phyloP scores from a whole-genome alignment of 1,140 invertebrate species.

The Homarus americanus region DNA sequence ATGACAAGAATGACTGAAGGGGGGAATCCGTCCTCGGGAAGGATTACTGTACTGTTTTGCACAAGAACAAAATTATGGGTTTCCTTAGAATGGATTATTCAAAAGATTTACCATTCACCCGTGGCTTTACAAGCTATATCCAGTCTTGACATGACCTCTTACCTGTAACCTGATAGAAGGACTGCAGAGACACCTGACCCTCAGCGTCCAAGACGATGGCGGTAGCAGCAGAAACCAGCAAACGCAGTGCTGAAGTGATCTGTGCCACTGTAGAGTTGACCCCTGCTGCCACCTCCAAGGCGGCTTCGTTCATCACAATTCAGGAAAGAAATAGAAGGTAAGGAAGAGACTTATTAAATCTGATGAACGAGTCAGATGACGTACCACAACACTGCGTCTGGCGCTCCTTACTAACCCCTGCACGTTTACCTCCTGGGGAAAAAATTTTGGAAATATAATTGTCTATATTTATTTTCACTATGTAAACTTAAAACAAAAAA shows the following conservation, averaged over 20 bases:
- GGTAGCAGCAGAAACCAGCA: conserved; percentile 12
- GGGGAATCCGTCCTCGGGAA: too few relatives aligned
- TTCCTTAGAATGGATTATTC: too few relatives aligned
- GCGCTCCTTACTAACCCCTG: too few relatives aligned
- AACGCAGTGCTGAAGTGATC: conserved; percentile 7
- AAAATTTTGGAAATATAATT: too few relatives aligned
- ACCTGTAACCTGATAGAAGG: conserved; percentile 31
- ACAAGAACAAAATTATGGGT: too few relatives aligned
- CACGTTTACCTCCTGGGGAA: too few relatives aligned
- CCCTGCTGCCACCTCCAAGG: conserved; percentile 19
- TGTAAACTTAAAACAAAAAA: too few relatives aligned
- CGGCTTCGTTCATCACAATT: conserved; percentile 50
- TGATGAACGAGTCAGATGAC: background rate
- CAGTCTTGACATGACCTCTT: background rate
- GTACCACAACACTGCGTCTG: background rate
- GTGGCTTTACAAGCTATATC: background rate
- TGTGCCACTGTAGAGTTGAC: conserved; percentile 35
- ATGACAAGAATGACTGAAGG: too few relatives aligned
- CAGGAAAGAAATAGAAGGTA: background rate
- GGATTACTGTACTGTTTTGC: too few relatives aligned
- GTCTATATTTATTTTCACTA: too few relatives aligned
- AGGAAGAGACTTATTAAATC: background rate
- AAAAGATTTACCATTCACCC: background rate
- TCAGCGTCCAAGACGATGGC: background rate
- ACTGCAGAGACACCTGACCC: background rate